Base-by-base conservation (phyloP, 2,888 invertebrate genomes). In the Toxonevra muliebris region DNA sequence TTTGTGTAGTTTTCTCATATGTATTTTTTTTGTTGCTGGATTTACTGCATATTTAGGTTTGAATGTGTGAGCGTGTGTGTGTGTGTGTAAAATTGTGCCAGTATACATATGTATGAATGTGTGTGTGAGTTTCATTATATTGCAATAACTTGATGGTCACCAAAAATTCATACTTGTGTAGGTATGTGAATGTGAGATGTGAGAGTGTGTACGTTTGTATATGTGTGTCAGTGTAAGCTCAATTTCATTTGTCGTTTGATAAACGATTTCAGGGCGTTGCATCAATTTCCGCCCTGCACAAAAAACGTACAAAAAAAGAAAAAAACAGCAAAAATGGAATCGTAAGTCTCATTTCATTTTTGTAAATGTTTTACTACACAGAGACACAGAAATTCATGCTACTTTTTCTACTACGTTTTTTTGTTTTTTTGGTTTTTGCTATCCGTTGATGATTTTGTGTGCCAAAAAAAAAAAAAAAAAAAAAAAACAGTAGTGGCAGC, bases 221-320 rank as follows among this genome's bases (percentile, higher is more conserved):
- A 60, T 53, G 53, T 57, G 42, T 66, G 55, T 19, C 17, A 60
- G 50, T 57, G 55, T 60, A 57, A 48, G n/a, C 77, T 80, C 80
- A 78, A 80, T 77, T 80, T 76, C 80, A 77, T 79, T 80, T 79
- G 78, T 79, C 77, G 74, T 79, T 80, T 79, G 78, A 80, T 79
- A 80, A 79, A 80, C 80, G 80, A 80, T 80, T 80, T 72, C 76
- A 73, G 78, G 80, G 78, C 78, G 78, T 79, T 79, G 78, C 78
- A 79, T 78, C 80, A 80, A 80, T 79, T 79, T 79, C 78, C 78
- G 80, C 79, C 77, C 75, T 70, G 75, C 78, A 78, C 75, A 77
- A 78, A 72, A 71, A 70, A 45, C 12, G 20, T 48, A 7, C 11
- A 58, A 52, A 42, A 65, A 60, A 10, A 9, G 62, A 20, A n/a